These are phyloP conservation scores for Myoxocephalus aenaeus DNA, from an alignment of 2,797 vertebrate species.

Conservation along the genomic window DNA sequence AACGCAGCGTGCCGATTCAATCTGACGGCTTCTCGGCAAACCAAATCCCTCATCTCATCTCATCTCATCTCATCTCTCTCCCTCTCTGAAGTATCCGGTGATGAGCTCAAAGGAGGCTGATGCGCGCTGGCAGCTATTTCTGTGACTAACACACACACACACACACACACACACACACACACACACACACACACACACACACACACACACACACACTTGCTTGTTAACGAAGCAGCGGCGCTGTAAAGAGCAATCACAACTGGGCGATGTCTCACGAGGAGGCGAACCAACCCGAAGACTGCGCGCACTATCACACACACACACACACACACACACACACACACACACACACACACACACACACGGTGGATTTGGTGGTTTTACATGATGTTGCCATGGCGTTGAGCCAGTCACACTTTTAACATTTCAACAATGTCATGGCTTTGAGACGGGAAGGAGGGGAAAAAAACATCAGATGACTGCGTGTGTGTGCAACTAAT, in stretches of 20 bases:
- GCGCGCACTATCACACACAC: too few species aligned
- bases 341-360: background rate
- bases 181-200: slow-evolving; percentile 31
- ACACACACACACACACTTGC: slow-evolving; percentile 28
- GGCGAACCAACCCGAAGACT: too few species aligned
- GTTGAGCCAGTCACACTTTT: slow-evolving; percentile 18
- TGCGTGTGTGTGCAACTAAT: slow-evolving; percentile 12
- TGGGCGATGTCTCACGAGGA: too few species aligned
- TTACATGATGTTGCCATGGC: background rate
- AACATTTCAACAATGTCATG: slow-evolving; percentile 37
- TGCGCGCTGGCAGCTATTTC: slow-evolving; percentile 63
- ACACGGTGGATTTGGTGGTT: background rate
- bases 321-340: background rate
- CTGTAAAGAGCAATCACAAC: slow-evolving; percentile 2
- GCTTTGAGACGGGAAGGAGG: slow-evolving; percentile 11
- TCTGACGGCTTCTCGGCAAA: slow-evolving; percentile 63
- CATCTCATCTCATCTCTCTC: slow-evolving; percentile 61
- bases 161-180: slow-evolving; percentile 21
- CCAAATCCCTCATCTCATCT: slow-evolving; percentile 76
- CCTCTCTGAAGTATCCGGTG: slow-evolving; percentile 69
- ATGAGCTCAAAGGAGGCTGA: slow-evolving; percentile 73
- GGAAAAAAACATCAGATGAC: background rate
- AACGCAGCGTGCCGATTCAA: slow-evolving; percentile 61
- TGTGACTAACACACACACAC: slow-evolving; percentile 51
- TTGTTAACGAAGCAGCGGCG: slow-evolving; percentile 32